These are phyloP conservation scores for Pachymerium ferrugineum DNA, from an alignment of 2,888 invertebrate species.

Conservation along the genomic window DNA sequence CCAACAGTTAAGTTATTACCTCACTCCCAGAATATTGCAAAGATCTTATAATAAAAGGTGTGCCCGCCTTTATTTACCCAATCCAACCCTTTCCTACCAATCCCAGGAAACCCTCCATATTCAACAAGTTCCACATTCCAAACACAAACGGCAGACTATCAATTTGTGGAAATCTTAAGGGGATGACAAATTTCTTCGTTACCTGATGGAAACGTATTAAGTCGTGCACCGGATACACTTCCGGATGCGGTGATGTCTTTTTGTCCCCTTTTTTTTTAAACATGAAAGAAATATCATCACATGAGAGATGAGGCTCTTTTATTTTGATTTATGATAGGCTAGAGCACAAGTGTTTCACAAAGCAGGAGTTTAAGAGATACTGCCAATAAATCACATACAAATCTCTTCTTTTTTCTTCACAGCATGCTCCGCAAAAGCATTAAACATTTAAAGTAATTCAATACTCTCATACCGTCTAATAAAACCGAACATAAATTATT, in stretches of 20 bases:
- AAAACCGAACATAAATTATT: constrained; percentile 6
- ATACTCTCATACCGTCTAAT: constrained; percentile 12
- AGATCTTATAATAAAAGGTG: too few species aligned
- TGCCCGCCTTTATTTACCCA: too few species aligned
- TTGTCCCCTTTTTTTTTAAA: constrained; percentile 5
- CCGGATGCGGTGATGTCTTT: constrained; percentile 7
- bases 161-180: not conserved
- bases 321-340: constrained; percentile 15
- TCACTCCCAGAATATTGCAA: too few species aligned
- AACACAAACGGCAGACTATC: not conserved
- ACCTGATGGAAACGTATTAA: not conserved
- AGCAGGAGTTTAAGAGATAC: constrained; percentile 22
- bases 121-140: not conserved
- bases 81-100: too few species aligned
- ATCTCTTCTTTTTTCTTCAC: not conserved
- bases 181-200: constrained; percentile 2
- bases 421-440: not conserved
- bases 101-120: not conserved
- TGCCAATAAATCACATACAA: constrained; percentile 20
- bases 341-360: constrained; percentile 27
- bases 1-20: too few species aligned
- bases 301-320: constrained; percentile 13
- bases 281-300: constrained; percentile 16
- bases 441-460: constrained; percentile 27
- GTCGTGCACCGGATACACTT: constrained; percentile 21